phyloP scores from a whole-genome alignment of 2,113 vertebrate genomes.

The Rhabdornis inornatus region DNA sequence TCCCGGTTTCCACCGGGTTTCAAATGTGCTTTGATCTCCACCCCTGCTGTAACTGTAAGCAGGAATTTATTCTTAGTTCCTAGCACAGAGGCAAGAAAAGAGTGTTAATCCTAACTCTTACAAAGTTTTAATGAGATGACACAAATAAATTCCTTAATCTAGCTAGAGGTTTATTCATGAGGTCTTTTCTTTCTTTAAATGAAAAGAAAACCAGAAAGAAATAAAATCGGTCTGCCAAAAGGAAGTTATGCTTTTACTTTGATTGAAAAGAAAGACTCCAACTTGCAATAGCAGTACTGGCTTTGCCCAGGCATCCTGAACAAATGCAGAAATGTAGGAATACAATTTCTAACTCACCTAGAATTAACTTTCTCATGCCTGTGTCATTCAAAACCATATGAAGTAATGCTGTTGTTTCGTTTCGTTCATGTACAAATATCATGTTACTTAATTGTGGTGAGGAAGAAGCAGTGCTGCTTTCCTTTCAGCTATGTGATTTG shows the following conservation, averaged over 20 bases:
- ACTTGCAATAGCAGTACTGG: background rate
- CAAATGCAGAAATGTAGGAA: background rate
- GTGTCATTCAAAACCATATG: background rate
- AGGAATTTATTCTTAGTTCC: background rate
- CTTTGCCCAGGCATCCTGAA: background rate
- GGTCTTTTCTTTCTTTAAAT: background rate
- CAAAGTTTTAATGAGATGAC: background rate
- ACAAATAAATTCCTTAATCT: background rate
- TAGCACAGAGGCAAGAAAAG: background rate
- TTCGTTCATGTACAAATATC: background rate
- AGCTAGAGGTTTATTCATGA: background rate
- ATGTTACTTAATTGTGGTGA: background rate
- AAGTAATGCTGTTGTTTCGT: background rate
- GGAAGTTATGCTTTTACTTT: background rate
- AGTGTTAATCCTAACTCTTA: background rate
- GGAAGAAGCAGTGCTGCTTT: background rate
- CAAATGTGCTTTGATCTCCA: background rate
- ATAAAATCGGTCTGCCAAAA: background rate
- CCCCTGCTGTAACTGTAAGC: background rate
- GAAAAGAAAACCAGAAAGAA: background rate
- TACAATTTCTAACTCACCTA: background rate
- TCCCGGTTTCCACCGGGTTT: background rate
- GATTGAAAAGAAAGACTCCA: background rate
- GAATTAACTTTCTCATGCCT: background rate
- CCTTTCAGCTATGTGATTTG: background rate